Evolutionary conservation across 2,888 invertebrate genomes (phyloP), one percentile per base, ranked within the genome.

Genomic region (Hypomecis punctinalis): DNA sequence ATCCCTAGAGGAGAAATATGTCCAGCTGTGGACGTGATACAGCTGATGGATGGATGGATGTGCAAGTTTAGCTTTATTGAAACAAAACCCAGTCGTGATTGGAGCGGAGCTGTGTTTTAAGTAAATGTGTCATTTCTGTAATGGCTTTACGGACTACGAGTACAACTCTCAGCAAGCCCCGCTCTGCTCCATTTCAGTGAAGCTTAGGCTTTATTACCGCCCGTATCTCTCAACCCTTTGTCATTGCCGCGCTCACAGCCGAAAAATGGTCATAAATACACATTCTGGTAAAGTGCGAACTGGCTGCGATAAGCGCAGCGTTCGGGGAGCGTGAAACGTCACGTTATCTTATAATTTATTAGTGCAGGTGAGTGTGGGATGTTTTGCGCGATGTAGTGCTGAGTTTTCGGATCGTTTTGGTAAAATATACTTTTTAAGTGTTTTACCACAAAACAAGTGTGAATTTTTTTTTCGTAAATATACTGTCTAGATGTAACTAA

Each of bases 271-370:
- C 75, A 81, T 81, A 81, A 83, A 83, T 84, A 83, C 76, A 80
- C 79, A 82, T 83, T 83, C 77, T 73, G 76, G 71, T 78, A 77
- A 80, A 81, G 81, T 80, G 81, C 72, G 76, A 79, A 76, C 72
- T 75, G 72, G 71, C 52, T 56, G 48, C 79, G 88, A 90, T 89
- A 88, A 84, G 81, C 77, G 74, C 73, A 74, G 78, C 76, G 78
- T 77, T 68, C 64, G 62, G 63, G 57, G 67, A 57, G 67, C 53
- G 55, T 23, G 55, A 52, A 67, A 65, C 69, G 73, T 72, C 72
- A 73, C 71, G 74, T 71, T 79, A 72, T 77, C 77, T 71, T 66
- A 70, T 77, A 74, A 80, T 79, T 80, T 74, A 74, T 74, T 80
- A 76, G 77, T 70, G 78, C 80, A 81, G 81, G 81, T 81, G 75